Percentiles rank a stretch among this genome's conserved stretches.
These are phyloP conservation scores for Otolemur crassicaudatus DNA, from an alignment of 2,797 vertebrate species.

Conservation along the genomic window DNA sequence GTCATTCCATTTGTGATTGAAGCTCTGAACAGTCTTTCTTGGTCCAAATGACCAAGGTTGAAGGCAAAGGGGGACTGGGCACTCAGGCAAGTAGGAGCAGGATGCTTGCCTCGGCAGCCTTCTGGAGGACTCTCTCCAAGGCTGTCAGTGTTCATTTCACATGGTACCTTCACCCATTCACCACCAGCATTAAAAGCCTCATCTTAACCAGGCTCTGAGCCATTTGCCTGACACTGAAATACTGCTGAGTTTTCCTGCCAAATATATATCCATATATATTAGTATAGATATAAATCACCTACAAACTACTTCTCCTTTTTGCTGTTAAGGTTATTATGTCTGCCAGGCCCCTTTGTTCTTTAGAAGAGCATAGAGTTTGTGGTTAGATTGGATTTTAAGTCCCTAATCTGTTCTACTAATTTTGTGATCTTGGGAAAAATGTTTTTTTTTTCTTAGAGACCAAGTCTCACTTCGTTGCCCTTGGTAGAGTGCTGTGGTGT, in stretches of 20 bases:
- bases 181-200: not conserved
- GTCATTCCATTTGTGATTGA: constrained; percentile 2
- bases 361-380: constrained; percentile 10
- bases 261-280: not conserved
- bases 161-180: constrained; percentile 2
- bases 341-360: not conserved
- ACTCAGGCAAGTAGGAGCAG: not conserved
- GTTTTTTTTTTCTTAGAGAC: not conserved
- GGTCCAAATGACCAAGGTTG: not conserved
- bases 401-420: not conserved
- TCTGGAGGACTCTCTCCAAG: not conserved
- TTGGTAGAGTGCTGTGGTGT: too few relatives aligned
- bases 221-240: constrained; percentile 54
- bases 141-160: not conserved
- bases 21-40: not conserved
- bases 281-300: constrained; percentile 42
- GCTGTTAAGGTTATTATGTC: not conserved
- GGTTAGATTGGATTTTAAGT: not conserved
- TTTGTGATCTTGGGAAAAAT: not conserved
- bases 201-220: constrained; percentile 14
- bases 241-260: not conserved
- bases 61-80: not conserved
- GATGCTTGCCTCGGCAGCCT: not conserved
- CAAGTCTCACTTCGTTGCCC: too few relatives aligned
- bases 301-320: constrained; percentile 35